phyloP scores from a whole-genome alignment of 1,140 invertebrate species.

The Megalonaias nervosa region DNA sequence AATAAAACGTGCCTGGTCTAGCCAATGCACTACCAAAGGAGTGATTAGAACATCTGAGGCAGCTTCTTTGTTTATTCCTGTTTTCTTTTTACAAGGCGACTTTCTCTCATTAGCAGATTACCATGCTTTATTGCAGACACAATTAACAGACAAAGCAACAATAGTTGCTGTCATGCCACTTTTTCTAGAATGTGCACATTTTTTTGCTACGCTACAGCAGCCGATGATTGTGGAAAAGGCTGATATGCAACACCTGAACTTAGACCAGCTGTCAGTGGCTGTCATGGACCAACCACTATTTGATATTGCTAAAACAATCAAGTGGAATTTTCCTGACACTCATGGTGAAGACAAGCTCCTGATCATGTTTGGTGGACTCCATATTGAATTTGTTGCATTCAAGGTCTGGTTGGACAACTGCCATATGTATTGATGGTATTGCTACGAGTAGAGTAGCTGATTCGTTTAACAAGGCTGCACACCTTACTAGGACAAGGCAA shows the following conservation, averaged over 20 bases:
- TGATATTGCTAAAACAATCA: conserved; percentile 41
- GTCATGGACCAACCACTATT: conserved; percentile 42
- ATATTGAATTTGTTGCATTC: conserved; percentile 35
- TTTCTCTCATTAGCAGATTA: too few relatives aligned
- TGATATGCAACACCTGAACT: conserved; percentile 31
- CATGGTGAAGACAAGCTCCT: conserved; percentile 54
- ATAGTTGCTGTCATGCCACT: conserved; percentile 26
- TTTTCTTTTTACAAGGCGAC: too few relatives aligned
- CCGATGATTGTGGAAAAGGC: conserved; percentile 27
- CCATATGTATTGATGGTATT: conserved; percentile 36
- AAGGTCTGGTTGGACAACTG: conserved; percentile 44
- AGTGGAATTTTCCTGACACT: conserved; percentile 44
- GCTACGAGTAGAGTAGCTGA: conserved; percentile 32
- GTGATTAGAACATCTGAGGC: too few relatives aligned
- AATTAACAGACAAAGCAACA: not conserved
- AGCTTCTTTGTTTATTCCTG: too few relatives aligned
- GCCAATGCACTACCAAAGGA: too few relatives aligned
- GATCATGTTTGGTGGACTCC: conserved; percentile 31
- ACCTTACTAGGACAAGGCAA: conserved; percentile 21
- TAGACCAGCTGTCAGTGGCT: conserved; percentile 33
- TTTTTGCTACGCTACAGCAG: conserved; percentile 37
- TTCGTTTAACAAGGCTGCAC: conserved; percentile 36
- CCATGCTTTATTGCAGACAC: not conserved
- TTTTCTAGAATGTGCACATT: conserved; percentile 28
- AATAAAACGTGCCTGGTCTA: too few relatives aligned